Conservation (phyloP, 2,797 vertebrate species). For the Darevskia mixta region DNA sequence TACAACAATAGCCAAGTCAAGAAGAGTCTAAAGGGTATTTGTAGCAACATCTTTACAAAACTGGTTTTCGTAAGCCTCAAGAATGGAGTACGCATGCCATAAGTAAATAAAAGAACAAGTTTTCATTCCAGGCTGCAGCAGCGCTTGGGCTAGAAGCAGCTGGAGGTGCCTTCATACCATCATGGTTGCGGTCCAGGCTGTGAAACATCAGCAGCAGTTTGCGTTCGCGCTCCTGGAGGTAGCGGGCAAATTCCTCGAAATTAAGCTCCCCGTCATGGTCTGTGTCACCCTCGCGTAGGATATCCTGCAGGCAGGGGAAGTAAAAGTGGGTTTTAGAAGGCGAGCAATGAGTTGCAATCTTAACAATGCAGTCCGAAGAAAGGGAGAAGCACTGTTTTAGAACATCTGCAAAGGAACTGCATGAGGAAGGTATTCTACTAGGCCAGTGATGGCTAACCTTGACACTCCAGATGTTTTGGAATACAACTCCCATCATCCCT, state of each 20-base stretch:
- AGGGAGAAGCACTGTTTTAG: no score
- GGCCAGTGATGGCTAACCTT: no score
- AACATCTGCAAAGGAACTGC: neutral
- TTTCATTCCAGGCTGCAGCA: neutral
- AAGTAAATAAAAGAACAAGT: neutral
- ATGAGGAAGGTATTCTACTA: neutral
- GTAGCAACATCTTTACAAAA: no score
- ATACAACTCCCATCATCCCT: no score
- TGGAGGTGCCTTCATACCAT: slow-evolving; percentile 76
- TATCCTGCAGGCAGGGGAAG: slow-evolving; percentile 73
- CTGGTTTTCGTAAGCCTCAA: no score
- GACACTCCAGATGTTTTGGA: no score
- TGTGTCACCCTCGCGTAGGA: slow-evolving; percentile 80
- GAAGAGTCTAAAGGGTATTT: no score
- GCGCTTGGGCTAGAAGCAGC: neutral
- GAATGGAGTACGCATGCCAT: neutral
- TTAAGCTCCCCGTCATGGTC: slow-evolving; percentile 84
- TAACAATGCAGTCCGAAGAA: neutral
- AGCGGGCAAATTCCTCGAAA: slow-evolving; percentile 87
- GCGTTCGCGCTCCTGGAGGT: slow-evolving; percentile 84
- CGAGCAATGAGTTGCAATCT: neutral
- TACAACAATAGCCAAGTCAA: no score
- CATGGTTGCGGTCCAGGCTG: slow-evolving; percentile 87
- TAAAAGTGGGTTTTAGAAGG: neutral
- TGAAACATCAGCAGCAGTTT: slow-evolving; percentile 85